phyloP scores from a whole-genome alignment of 2,888 invertebrate genomes.

The Acholoe squamosa region DNA sequence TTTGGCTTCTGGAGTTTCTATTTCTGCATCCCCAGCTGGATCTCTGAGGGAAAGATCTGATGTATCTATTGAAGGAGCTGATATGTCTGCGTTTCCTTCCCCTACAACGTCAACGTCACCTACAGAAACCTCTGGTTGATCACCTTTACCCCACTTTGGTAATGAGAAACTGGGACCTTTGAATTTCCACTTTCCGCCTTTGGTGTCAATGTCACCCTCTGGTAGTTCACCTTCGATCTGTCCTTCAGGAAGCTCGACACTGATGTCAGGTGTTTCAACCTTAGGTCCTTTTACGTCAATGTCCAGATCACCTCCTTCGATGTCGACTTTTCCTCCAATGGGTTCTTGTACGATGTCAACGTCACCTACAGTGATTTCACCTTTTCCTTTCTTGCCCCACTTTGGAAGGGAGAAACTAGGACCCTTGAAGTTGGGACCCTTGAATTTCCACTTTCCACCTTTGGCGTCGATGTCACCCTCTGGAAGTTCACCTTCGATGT shows the following conservation, averaged over 20 bases:
- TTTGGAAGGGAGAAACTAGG: background rate
- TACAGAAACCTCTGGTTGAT: background rate
- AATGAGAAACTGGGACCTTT: conserved; percentile 40
- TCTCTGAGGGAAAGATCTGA: background rate
- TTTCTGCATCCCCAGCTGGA: background rate
- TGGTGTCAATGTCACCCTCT: background rate
- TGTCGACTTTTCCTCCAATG: background rate
- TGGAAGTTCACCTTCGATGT: conserved; percentile 23
- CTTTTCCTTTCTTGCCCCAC: background rate
- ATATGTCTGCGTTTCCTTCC: background rate
- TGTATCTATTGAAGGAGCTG: background rate
- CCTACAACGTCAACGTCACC: background rate
- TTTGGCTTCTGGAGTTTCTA: conserved; percentile 14
- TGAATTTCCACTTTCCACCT: background rate
- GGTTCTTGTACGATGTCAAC: conserved; percentile 30
- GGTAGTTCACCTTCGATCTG: conserved; percentile 11
- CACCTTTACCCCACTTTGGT: conserved; percentile 19
- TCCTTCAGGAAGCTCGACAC: background rate
- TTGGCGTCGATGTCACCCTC: background rate
- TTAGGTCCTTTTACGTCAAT: conserved; percentile 24
- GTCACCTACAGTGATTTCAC: conserved; percentile 17
- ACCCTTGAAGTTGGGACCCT: background rate
- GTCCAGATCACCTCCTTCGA: background rate
- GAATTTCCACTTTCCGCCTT: conserved; percentile 24
- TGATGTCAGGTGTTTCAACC: background rate